Evolutionary conservation across 2,113 vertebrate species (phyloP).

Genomic region (Perca fluviatilis): DNA sequence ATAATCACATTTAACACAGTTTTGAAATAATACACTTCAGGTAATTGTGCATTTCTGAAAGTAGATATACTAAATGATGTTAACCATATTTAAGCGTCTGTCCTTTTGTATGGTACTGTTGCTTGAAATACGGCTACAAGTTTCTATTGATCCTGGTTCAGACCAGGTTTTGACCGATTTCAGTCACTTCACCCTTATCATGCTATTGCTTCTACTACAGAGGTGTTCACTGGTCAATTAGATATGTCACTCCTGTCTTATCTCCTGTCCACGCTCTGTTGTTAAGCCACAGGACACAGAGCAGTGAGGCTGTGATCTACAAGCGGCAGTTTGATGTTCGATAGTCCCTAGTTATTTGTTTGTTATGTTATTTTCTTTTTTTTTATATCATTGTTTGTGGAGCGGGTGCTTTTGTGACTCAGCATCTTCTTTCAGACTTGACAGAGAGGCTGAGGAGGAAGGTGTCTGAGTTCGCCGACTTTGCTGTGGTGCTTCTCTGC

Average conservation of each 20-base stretch:
- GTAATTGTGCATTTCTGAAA: not conserved
- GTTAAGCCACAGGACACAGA: constrained; percentile 18
- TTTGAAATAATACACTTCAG: not conserved
- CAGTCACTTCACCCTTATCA: not conserved
- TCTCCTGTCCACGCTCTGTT: constrained; percentile 13
- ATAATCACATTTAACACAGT: not conserved
- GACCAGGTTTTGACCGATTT: not conserved
- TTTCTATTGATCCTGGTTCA: not conserved
- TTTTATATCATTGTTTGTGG: not conserved
- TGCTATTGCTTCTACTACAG: not conserved
- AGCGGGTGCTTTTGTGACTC: constrained; percentile 12
- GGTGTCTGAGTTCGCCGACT: not conserved
- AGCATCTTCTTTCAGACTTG: constrained; percentile 4
- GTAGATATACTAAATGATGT: not conserved
- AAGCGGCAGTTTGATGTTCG: constrained; percentile 5
- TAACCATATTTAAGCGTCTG: not conserved
- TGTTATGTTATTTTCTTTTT: not conserved
- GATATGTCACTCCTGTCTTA: not conserved
- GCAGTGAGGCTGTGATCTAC: constrained; percentile 15
- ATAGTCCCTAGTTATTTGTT: not conserved
- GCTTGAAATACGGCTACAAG: not conserved
- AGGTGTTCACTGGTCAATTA: not conserved
- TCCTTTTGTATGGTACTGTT: not conserved
- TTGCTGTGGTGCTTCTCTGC: not conserved
- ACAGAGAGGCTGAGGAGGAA: constrained; percentile 4